Evolutionary conservation across 2,888 invertebrate genomes (phyloP).

Genomic region (Philereme transversata): DNA sequence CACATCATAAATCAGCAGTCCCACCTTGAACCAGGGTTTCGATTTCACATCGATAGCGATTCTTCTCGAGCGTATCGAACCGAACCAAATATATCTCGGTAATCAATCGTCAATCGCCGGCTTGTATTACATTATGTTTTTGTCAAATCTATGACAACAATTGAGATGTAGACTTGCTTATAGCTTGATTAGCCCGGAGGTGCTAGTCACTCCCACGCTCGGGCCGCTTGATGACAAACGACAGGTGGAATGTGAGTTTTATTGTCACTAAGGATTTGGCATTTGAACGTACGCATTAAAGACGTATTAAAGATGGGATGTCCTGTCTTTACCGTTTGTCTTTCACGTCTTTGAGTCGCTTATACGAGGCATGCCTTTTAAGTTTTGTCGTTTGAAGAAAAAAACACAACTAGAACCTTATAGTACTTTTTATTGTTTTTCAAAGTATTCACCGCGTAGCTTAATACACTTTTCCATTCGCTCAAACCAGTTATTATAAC

Average conservation of each 20-base stretch:
- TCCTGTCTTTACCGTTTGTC: conserved; percentile 49
- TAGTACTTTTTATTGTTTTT: too few relatives aligned
- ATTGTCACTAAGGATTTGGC: conserved; percentile 21
- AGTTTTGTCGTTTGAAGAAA: too few relatives aligned
- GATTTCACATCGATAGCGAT: conserved; percentile 70
- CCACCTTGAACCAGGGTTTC: conserved; percentile 74
- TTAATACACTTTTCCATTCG: too few relatives aligned
- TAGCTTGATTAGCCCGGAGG: conserved; percentile 39
- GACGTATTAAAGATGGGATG: conserved; percentile 35
- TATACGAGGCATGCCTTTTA: too few relatives aligned
- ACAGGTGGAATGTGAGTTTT: conserved; percentile 34
- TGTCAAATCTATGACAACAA: conserved; percentile 48
- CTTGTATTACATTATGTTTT: conserved; percentile 68
- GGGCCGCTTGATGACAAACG: conserved; percentile 49
- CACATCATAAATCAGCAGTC: conserved; percentile 56
- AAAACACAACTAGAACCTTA: too few relatives aligned
- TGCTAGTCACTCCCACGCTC: conserved; percentile 46
- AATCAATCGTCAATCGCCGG: conserved; percentile 65
- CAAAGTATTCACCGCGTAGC: too few relatives aligned
- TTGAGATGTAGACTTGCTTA: conserved; percentile 57
- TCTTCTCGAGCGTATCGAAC: conserved; percentile 74
- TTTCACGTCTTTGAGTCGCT: conserved; percentile 37
- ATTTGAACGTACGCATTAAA: conserved; percentile 23
- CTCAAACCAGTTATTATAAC: too few relatives aligned
- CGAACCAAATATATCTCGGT: conserved; percentile 70